Evolutionary conservation across 2,113 vertebrate species (phyloP).

Genomic region (Xyliphius kryptos): DNA sequence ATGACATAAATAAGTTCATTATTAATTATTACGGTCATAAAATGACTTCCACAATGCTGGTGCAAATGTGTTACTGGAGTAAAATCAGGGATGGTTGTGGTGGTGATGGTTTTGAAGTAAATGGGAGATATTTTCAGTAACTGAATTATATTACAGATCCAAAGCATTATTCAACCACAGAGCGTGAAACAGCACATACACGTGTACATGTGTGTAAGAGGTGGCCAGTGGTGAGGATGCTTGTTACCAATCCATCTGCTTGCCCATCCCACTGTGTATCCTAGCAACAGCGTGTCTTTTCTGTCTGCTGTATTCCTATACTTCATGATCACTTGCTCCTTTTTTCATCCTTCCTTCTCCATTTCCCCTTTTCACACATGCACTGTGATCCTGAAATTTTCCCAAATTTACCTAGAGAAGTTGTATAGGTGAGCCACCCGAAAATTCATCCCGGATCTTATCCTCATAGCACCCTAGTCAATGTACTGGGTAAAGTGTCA

Average conservation of each 20-base stretch:
- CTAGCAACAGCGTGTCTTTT: constrained; percentile 45
- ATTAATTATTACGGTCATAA: not conserved
- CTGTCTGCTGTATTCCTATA: constrained; percentile 15
- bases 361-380: no score
- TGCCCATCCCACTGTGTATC: constrained; percentile 35
- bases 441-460: no score
- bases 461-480: no score
- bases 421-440: no score
- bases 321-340: constrained; percentile 13
- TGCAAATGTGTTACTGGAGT: not conserved
- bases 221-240: not conserved
- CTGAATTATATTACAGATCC: not conserved
- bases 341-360: not conserved
- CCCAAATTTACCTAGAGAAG: no score
- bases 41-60: not conserved
- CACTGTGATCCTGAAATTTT: no score
- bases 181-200: not conserved
- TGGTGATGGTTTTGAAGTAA: not conserved
- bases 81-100: not conserved
- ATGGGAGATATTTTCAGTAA: not conserved
- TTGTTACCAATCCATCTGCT: constrained; percentile 18
- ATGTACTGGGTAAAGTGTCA: no score
- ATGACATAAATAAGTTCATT: not conserved
- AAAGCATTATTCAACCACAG: not conserved
- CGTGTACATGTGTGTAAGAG: not conserved